Base-by-base conservation (phyloP, 2,888 invertebrate genomes). In the Agonopterix heracliana region DNA sequence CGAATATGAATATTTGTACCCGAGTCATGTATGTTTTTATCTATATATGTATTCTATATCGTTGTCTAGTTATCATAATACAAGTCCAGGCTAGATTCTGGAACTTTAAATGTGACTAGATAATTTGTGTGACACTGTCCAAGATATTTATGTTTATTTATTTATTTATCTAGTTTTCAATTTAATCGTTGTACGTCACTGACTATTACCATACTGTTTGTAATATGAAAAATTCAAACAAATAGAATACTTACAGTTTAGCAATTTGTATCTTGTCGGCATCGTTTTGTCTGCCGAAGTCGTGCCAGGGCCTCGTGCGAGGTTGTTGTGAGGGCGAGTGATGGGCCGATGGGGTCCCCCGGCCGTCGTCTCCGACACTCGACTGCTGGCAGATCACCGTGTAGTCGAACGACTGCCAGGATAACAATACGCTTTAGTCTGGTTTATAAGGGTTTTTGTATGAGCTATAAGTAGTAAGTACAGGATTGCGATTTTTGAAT, bases 191-290 rank as follows among this genome's bases (percentile, higher is more conserved):
- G 17, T 17, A 17, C 17, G 17, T 17, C 17, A 17, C 17, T 17
- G 3, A 17, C 17, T 17, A 17, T 17, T 17, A 17, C 17, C 17
- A 3, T 26, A 12, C 34, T 44, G 2, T 34, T 5, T n/a, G 44
- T 44, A 11, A 5, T 34, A 44, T 34, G 13, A 45, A 1, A 45
- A 10, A 26, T 9, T 54, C 26, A 26, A 26, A 26, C 26, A 17
- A 17, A 17, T 17, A 17, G 14, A 49, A 35, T 75, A 95, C 97
- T 96, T 90, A 98, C 97, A 97, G 91, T 94, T 98, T 98, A 81
- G 97, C 96, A 90, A 98, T 98, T 90, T 98, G 97, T 76, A 98
- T 96, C 91, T 97, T 97, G 84, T 97, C 97, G 50, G 96, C 96
- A 81, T 97, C 97, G 74, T 96, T 96, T 78, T 96, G 96, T 59